Evolutionary conservation across 2,113 vertebrate genomes (phyloP), one percentile per base, ranked within the genome.

Genomic region (Gadus chalcogrammus): DNA sequence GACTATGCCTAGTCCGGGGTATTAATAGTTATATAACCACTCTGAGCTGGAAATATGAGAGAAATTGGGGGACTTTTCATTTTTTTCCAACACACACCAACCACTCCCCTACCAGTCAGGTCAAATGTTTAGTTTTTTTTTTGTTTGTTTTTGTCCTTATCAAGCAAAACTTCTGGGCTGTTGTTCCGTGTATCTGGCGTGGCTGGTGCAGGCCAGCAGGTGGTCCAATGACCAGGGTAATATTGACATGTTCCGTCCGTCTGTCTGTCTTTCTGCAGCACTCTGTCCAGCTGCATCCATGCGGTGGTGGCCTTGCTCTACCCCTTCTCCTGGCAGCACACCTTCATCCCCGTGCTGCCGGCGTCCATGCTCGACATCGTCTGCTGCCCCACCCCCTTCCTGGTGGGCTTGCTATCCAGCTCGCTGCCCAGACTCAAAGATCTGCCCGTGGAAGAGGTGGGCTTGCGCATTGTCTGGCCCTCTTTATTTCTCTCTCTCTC

Each of bases 321-420:
- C 89, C 98, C 98, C 2, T 99, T 99, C 92, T 99, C 98, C 84
- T 99, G 98, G 98, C 98, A 99, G 82, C 97, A 99, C 85, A 99
- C 98, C 83, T 99, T 99, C 93, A 99, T 99, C 84, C 98, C 98
- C 0, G 98, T 99, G 18, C 93, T 99, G 48, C 98, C 98, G 0
- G 93, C 95, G 7, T 95, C 97, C 84, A 99, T 99, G 96, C 92
- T 98, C 76, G 98, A 99, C 87, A 98, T 99, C 0, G 97, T 99
- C 78, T 99, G 98, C 91, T 99, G 96, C 81, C 98, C 98, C 53
- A 98, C 98, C 0, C 97, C 98, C 27, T 99, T 99, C 90, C 91
- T 99, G 82, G 96, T 99, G 75, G 97, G 98, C 62, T 90, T 99
- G 88, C 93, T 99, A 69, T 98, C 97, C 91, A 97, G 94, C 82